A percentile compares a stretch with the other conserved stretches of the same genome.
phyloP scores from a whole-genome alignment of 2,888 invertebrate genomes.

The Pogonocherus hispidulus region DNA sequence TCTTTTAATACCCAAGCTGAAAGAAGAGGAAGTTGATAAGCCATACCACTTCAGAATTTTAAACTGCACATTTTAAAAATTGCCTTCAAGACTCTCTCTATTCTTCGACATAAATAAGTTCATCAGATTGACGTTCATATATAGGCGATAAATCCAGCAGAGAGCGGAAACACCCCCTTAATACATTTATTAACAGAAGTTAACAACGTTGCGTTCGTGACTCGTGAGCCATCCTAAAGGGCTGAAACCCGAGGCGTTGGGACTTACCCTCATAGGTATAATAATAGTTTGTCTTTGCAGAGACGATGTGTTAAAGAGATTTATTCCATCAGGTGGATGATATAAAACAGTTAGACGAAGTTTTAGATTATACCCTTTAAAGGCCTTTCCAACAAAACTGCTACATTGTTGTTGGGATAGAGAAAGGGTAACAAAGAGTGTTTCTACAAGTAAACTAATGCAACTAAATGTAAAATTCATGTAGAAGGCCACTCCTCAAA shows the following conservation, averaged over 20 bases:
- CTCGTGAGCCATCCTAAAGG: not conserved
- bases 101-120: too few species aligned
- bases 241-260: not conserved
- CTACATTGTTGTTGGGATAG: not conserved
- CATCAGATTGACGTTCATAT: not conserved
- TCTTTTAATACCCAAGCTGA: too few species aligned
- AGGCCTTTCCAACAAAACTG: conserved; percentile 1
- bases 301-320: conserved; percentile 8
- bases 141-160: not conserved
- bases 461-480: too few species aligned
- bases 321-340: conserved; percentile 12
- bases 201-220: conserved; percentile 2
- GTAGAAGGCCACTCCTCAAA: too few species aligned
- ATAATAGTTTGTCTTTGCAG: conserved; percentile 6
- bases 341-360: conserved; percentile 13
- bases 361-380: conserved; percentile 18
- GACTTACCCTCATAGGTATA: conserved; percentile 1
- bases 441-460: too few species aligned
- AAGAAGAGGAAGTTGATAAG: too few species aligned
- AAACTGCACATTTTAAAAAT: too few species aligned
- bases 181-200: conserved; percentile 3
- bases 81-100: too few species aligned
- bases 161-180: not conserved
- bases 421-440: too few species aligned
- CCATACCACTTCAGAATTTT: too few species aligned